Base-by-base conservation (phyloP, 2,113 vertebrate genomes). In the Callorhinus ursinus region DNA sequence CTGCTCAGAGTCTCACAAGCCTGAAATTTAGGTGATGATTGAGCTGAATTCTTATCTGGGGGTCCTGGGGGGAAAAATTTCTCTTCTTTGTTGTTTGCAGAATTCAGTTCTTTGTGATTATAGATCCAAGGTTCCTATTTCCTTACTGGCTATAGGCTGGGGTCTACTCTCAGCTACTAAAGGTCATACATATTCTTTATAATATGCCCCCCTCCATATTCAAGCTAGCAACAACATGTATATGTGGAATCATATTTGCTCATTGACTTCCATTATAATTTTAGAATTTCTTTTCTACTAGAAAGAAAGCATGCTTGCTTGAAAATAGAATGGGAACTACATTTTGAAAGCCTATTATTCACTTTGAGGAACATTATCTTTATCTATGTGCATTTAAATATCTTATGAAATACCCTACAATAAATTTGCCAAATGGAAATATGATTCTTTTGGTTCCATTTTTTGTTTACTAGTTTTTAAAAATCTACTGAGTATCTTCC, bases 221-320 rank as follows among this genome's bases (percentile, higher is more conserved):
- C 13, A 93, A 71, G 4, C 12, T 88, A 76, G 24, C 49, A 79
- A n/a, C 21, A 81, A 42, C 15, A 53, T 33, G 39, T 39, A 39
- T 65, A 51, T 67, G 61, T 71, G 63, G 71, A 82, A 82, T 13
- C 16, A 55, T 77, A 61, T 79, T 93, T 76, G 4, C 33, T 86
- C 87, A 87, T 57, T 89, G 59, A 39, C n/a, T 90, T 93, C 24
- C 21, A 69, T n/a, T 59, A 89, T 53, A 74, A 86, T 92, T 96
- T 83, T 81, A n/a, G 3, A 86, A 61, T 72, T 13, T 18, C 4
- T 65, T 93, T 92, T 13, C 6, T 49, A 22, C 65, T 90, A 77
- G 16, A 91, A 93, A 84, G 14, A 46, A 93, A 77, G 2, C 6
- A 89, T 22, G 0, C 10, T 85, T 94, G 5, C 12, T 61, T 79